phyloP scores from a whole-genome alignment of 2,113 vertebrate genomes.

The Solea solea region DNA sequence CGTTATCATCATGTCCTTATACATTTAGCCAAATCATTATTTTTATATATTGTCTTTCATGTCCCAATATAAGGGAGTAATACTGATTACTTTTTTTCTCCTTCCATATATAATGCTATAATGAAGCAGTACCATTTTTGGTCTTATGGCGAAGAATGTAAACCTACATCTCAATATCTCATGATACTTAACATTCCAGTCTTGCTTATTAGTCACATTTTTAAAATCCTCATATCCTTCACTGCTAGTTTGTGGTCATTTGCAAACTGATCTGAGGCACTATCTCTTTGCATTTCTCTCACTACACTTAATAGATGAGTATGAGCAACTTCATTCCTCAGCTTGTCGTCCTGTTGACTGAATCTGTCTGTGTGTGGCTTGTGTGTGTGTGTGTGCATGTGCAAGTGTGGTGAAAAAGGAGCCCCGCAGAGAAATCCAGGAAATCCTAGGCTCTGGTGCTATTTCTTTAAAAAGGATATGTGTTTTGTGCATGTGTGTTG shows the following conservation, averaged over 20 bases:
- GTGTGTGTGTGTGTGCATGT: slow-evolving; percentile 27
- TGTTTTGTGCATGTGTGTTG: slow-evolving; percentile 32
- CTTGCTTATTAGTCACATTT: slow-evolving; percentile 25
- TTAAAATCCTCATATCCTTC: slow-evolving; percentile 21
- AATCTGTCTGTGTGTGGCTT: slow-evolving; percentile 38
- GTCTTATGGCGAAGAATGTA: no score
- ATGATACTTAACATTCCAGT: slow-evolving; percentile 13
- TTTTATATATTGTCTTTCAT: no score
- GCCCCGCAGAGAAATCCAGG: slow-evolving; percentile 59
- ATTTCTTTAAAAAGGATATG: slow-evolving; percentile 51
- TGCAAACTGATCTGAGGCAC: slow-evolving; percentile 20
- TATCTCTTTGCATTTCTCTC: slow-evolving; percentile 28
- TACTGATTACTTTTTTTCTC: no score
- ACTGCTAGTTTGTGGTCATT: slow-evolving; percentile 40
- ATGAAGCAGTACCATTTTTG: no score
- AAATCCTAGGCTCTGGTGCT: slow-evolving; percentile 69
- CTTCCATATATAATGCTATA: no score
- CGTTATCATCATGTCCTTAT: no score
- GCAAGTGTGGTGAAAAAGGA: slow-evolving; percentile 45
- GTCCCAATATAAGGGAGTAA: no score
- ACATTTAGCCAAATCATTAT: no score
- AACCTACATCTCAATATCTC: background rate
- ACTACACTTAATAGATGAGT: slow-evolving; percentile 50
- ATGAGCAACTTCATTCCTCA: slow-evolving; percentile 61
- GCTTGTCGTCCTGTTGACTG: slow-evolving; percentile 44